Conservation (phyloP, 2,888 invertebrate genomes). For the Helleia helle region DNA sequence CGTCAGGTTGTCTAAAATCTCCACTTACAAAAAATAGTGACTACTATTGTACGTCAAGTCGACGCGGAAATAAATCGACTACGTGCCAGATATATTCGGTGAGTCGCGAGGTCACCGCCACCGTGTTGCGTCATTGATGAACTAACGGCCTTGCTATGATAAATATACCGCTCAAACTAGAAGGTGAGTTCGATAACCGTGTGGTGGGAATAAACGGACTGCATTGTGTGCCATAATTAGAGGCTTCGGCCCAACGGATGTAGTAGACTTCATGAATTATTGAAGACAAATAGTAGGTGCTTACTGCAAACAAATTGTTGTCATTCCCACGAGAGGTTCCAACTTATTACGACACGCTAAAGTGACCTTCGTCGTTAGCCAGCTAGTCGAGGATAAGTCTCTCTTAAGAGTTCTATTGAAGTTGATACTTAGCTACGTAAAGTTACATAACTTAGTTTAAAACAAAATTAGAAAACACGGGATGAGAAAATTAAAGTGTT, state of each 20-base stretch:
- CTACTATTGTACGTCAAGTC: too few species aligned
- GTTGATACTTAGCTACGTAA: too few species aligned
- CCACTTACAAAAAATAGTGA: too few species aligned
- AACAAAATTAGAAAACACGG: constrained; percentile 15
- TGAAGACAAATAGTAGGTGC: constrained; percentile 40
- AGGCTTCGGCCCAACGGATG: constrained; percentile 41
- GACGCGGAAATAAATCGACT: constrained; percentile 59
- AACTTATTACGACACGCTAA: constrained; percentile 12
- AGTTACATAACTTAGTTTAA: not conserved
- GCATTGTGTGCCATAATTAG: constrained; percentile 44
- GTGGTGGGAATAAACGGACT: constrained; percentile 52
- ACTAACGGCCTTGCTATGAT: constrained; percentile 48
- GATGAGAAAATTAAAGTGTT: constrained; percentile 16
- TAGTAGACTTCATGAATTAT: constrained; percentile 52
- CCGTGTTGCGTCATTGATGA: constrained; percentile 43
- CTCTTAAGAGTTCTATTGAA: too few species aligned
- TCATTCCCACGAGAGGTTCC: constrained; percentile 46
- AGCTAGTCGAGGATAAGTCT: too few species aligned
- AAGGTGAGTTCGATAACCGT: constrained; percentile 54
- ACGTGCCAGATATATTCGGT: constrained; percentile 38
- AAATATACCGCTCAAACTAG: constrained; percentile 31
- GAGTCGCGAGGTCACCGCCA: constrained; percentile 34
- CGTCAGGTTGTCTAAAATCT: too few species aligned
- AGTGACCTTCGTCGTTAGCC: constrained; percentile 11
- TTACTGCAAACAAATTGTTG: constrained; percentile 49